A percentile compares a stretch with the other conserved stretches of the same genome.
Conservation (phyloP, 2,888 invertebrate genomes). For the Caenorhabditis sp. region DNA sequence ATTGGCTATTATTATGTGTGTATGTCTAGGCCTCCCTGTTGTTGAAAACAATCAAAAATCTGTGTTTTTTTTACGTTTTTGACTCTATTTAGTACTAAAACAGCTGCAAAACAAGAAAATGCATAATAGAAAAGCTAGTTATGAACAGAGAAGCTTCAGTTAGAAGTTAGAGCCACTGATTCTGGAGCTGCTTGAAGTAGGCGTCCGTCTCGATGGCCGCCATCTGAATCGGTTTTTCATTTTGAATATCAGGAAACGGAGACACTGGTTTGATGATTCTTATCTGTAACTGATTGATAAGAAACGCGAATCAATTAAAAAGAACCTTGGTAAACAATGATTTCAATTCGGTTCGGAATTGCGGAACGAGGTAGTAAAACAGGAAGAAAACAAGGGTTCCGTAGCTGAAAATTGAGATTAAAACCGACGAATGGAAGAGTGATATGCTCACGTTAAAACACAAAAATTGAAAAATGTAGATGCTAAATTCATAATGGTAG, state of each 20-base stretch:
- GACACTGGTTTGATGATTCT: constrained; percentile 46
- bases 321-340: constrained; percentile 24
- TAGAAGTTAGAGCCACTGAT: constrained; percentile 56
- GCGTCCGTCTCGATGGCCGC: constrained; percentile 48
- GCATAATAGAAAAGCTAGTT: constrained; percentile 6
- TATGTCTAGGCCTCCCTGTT: no score
- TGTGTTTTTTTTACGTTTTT: constrained; percentile 13
- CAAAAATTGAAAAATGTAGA: constrained; percentile 63
- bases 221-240: constrained; percentile 44
- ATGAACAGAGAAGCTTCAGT: not conserved
- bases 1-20: constrained; percentile 30
- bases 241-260: constrained; percentile 18
- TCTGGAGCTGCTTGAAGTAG: constrained; percentile 58
- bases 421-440: not conserved
- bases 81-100: no score
- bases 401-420: constrained; percentile 41
- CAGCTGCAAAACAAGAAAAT: not conserved
- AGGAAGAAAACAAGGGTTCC: constrained; percentile 53
- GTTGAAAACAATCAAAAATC: constrained; percentile 27
- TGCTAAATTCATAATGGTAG: constrained; percentile 33
- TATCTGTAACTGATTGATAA: no score
- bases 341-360: constrained; percentile 36
- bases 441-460: constrained; percentile 35
- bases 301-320: no score
- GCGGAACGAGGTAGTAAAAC: constrained; percentile 49